Evolutionary conservation across 2,888 invertebrate genomes (phyloP).

Genomic region (Euplexia lucipara): DNA sequence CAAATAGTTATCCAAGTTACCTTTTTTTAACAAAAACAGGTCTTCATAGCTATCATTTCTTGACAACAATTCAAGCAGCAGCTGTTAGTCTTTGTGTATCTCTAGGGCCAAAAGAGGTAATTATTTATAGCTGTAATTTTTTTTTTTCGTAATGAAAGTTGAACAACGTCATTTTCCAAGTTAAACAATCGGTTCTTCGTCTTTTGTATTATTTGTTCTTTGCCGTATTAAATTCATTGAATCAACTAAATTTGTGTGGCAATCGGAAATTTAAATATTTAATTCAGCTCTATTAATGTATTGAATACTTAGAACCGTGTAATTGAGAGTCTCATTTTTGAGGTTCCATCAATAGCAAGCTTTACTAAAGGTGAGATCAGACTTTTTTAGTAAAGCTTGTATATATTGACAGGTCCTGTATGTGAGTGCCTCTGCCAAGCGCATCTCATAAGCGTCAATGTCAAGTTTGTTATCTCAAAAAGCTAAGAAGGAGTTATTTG

Average conservation of each 20-base stretch:
- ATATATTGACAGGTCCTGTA: constrained; percentile 17
- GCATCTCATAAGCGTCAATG: not conserved
- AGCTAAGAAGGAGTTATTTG: not conserved
- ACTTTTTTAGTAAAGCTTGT: not conserved
- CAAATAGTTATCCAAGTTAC: constrained; percentile 47
- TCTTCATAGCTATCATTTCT: constrained; percentile 11
- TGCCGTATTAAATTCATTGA: too few relatives aligned
- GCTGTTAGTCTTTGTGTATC: not conserved
- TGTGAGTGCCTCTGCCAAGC: not conserved
- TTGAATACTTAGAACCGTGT: too few relatives aligned
- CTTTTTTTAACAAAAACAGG: constrained; percentile 37
- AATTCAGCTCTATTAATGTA: not conserved
- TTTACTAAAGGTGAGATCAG: not conserved
- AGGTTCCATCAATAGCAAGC: too few relatives aligned
- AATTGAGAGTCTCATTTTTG: too few relatives aligned
- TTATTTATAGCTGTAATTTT: not conserved
- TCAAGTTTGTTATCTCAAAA: constrained; percentile 7
- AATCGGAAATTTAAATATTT: not conserved
- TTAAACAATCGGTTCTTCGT: not conserved
- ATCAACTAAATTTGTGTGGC: not conserved
- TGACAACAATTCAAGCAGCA: too few relatives aligned
- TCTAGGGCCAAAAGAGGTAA: not conserved
- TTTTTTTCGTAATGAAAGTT: not conserved
- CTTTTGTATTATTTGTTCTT: not conserved
- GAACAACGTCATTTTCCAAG: not conserved